Base-by-base conservation (phyloP, 2,113 vertebrate genomes). In the Carollia perspicillata region DNA sequence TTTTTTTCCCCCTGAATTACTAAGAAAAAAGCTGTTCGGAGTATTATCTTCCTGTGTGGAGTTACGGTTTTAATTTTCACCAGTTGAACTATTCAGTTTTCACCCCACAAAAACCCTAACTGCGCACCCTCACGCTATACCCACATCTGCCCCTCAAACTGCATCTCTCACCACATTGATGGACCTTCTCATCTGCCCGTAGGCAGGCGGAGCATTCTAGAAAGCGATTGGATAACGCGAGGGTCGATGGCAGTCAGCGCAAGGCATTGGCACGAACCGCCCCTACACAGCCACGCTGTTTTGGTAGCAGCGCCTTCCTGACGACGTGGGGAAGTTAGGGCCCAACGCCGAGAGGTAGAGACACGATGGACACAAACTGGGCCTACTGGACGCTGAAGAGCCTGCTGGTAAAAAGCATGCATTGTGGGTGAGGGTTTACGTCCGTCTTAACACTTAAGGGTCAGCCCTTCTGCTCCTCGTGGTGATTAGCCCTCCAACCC, bases 401-500 rank as follows among this genome's bases (percentile, higher is more conserved):
- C 37, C 71, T 49, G 1, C 17, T 40, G 49, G 35, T 30, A 6
- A 30, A 11, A 49, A 51, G 33, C 84, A 9, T 23, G 7, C 1
- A 0, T 20, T 47, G 42, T 77, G 51, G 8, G 8, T 33, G 92
- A 93, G 69, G 84, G 93, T 49, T 96, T 93, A 89, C 47, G 28
- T 18, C 23, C 49, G 53, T 79, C 49, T 72, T 81, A 55, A 63
- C 11, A 2, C 33, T 23, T 9, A 37, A 68, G 44, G 55, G 55
- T 93, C 92, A 91, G 35, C 13, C 69, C 26, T 63, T 72, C 30
- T 86, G 81, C 53, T 63, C 26, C 40, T 83, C 17, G 0, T 69
- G 42, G 69, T 84, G n/a, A 89, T 84, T 94, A 94, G 93, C 89
- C 37, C 58, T 90, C 55, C 42, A 93, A 3, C 26, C 53, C 23